These are phyloP conservation scores for Eira barbara DNA, from an alignment of 2,113 vertebrate species.

Conservation along the genomic window DNA sequence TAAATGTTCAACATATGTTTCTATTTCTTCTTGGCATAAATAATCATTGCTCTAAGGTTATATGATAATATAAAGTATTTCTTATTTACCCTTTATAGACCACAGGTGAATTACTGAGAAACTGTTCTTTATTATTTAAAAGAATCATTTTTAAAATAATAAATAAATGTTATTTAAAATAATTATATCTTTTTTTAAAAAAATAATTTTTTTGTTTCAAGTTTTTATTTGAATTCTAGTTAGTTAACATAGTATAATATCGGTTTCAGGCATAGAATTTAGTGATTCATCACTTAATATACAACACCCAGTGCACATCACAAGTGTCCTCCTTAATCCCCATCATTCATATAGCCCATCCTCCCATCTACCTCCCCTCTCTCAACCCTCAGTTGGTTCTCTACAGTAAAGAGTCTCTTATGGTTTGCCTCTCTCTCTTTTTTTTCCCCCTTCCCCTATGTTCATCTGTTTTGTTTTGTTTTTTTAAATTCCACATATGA, in stretches of 20 bases:
- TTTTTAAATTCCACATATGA: no score
- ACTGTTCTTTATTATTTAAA: neutral
- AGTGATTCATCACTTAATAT: neutral
- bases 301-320: no score
- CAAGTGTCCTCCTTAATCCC: no score
- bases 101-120: neutral
- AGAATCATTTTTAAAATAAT: neutral
- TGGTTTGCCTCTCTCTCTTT: no score
- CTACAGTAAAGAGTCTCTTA: no score
- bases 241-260: neutral
- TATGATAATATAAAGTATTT: neutral
- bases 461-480: no score
- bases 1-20: neutral
- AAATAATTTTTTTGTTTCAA: neutral
- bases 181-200: neutral
- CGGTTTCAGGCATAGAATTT: neutral
- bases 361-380: no score
- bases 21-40: neutral
- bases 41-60: neutral
- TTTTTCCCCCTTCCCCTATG: no score
- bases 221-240: neutral
- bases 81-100: neutral
- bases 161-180: neutral
- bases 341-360: no score
- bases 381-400: no score